These are phyloP conservation scores for Lomographa bimaculata DNA, from an alignment of 2,888 invertebrate species.

Conservation along the genomic window DNA sequence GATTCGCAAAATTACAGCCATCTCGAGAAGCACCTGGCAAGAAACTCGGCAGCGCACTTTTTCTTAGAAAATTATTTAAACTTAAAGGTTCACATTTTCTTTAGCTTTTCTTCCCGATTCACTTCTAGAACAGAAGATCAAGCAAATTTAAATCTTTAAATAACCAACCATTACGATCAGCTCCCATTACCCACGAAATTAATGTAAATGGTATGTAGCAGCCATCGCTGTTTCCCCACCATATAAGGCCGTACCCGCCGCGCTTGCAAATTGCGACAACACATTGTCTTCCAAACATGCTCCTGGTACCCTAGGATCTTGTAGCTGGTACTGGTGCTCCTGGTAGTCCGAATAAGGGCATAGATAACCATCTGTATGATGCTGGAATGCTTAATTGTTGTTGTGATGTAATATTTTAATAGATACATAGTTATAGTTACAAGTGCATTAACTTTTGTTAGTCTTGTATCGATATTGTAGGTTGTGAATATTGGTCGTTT, in stretches of 20 bases:
- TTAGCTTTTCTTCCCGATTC: too few relatives aligned
- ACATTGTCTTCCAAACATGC: slow-evolving; percentile 67
- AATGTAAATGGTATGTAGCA: slow-evolving; percentile 37
- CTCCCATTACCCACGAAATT: slow-evolving; percentile 26
- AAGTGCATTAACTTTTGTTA: too few relatives aligned
- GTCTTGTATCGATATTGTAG: too few relatives aligned
- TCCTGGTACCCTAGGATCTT: slow-evolving; percentile 37
- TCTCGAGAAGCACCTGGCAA: too few relatives aligned
- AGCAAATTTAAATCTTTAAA: too few relatives aligned
- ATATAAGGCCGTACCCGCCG: slow-evolving; percentile 65
- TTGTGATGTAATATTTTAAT: slow-evolving; percentile 31
- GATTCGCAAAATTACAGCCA: too few relatives aligned
- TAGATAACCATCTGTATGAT: slow-evolving; percentile 43
- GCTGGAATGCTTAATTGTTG: slow-evolving; percentile 31
- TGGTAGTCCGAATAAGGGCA: slow-evolving; percentile 37
- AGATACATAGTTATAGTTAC: neutral
- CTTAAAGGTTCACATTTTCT: too few relatives aligned
- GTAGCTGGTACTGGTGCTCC: slow-evolving; percentile 8
- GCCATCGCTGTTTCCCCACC: slow-evolving; percentile 36
- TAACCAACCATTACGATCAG: slow-evolving; percentile 12
- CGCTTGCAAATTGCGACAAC: slow-evolving; percentile 78
- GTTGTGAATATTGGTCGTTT: too few relatives aligned
- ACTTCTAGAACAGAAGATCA: too few relatives aligned
- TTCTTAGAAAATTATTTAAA: too few relatives aligned
- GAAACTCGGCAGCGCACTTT: too few relatives aligned